Percentiles rank a stretch among this genome's conserved stretches.
phyloP scores from a whole-genome alignment of 2,797 vertebrate species.

The Microctenopoma lineatum region DNA sequence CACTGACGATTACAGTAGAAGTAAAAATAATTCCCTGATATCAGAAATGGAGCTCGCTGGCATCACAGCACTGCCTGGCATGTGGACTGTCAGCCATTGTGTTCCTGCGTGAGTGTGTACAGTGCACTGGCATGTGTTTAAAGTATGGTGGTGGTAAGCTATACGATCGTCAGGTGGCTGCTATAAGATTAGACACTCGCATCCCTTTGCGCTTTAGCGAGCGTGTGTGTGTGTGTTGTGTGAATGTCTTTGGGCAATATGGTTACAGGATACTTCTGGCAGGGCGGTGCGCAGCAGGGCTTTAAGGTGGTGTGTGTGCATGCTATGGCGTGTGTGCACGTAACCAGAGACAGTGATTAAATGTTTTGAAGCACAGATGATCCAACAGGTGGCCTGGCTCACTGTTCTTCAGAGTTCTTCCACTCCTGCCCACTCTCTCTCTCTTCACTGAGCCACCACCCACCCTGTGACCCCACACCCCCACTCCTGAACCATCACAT shows the following conservation, averaged over 20 bases:
- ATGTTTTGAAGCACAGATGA: conserved; percentile 80
- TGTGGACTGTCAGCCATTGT: conserved; percentile 68
- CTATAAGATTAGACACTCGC: conserved; percentile 58
- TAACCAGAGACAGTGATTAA: conserved; percentile 83
- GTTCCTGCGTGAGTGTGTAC: conserved; percentile 64
- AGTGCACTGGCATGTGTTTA: conserved; percentile 58
- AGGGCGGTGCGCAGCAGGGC: conserved; percentile 58
- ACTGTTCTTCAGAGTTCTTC: conserved; percentile 65
- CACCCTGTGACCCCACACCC: conserved; percentile 41
- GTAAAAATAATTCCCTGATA: conserved; percentile 65
- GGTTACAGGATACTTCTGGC: conserved; percentile 71
- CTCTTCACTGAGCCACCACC: conserved; percentile 36
- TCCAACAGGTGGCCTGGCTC: conserved; percentile 82
- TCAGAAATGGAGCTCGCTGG: conserved; percentile 52
- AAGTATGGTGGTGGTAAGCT: conserved; percentile 61
- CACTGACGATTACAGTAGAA: conserved; percentile 25
- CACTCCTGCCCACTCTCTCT: conserved; percentile 29
- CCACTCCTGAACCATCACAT: conserved; percentile 38
- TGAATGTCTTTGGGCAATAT: conserved; percentile 63
- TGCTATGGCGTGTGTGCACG: conserved; percentile 46
- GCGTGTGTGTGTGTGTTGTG: conserved; percentile 21
- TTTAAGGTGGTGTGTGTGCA: conserved; percentile 49
- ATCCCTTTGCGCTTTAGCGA: conserved; percentile 60
- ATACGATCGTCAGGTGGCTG: conserved; percentile 72
- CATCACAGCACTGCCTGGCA: conserved; percentile 56